Evolutionary conservation across 2,113 vertebrate species (phyloP), one percentile per base, ranked within the genome.

Genomic region (Vireo altiloquus): DNA sequence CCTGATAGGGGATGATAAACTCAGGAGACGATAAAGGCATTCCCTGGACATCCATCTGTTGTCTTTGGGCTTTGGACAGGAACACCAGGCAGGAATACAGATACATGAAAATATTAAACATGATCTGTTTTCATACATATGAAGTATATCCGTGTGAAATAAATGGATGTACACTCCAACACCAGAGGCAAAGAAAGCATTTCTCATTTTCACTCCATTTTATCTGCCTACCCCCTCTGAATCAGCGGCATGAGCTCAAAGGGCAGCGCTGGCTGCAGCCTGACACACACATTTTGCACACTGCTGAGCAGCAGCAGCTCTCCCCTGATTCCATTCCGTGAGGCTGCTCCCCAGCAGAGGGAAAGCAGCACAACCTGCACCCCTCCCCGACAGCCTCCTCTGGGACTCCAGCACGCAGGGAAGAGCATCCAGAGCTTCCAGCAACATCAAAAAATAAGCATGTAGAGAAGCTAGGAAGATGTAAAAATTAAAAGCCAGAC

Each of bases 361-460:
- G 18, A 11, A 37, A 19, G 35, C 5, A 23, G 14, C 2, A 27
- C 66, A 82, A 4, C 49, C 47, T 44, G 46, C 66, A 92, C 3
- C 54, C 30, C 71, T 64, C 54, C 61, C 31, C 24, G 3, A 64
- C 47, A 88, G 79, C 27, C 83, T 70, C 79, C 60, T 65, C 75
- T 3, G 1, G 53, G 31, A 61, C 15, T 31, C 35, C 6, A 0
- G 39, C 10, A 37, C 25, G 5, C 2, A 0, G 46, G 18, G 6
- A 66, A 53, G 4, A 75, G 47, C 69, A 59, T 0, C 0, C 9
- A 74, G 54, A 75, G 53, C 42, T 50, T 49, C 65, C 20, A 53
- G 77, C 40, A 39, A 78, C 30, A 54, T n/a, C 28, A 63, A 53
- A 89, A 56, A 66, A 15, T 0, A 37, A 57, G 23, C 16, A 25